A percentile compares a stretch with the other conserved stretches of the same genome.
Evolutionary conservation across 2,888 invertebrate species (phyloP).

Genomic region (Chrysolina americana): DNA sequence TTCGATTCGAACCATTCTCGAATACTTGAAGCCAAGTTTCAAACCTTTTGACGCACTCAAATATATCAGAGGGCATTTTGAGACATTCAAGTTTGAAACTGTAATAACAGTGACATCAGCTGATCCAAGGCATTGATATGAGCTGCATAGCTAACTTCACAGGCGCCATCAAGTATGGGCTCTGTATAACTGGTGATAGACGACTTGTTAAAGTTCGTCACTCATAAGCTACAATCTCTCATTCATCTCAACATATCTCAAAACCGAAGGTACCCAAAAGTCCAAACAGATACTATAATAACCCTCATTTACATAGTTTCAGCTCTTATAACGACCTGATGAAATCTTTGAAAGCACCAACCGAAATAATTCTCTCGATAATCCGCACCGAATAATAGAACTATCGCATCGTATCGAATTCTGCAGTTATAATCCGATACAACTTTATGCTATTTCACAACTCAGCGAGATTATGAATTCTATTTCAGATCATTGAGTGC

Average conservation of each 20-base stretch:
- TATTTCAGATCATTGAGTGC: slow-evolving; percentile 1
- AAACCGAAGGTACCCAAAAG: neutral
- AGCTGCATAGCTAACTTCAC: no score
- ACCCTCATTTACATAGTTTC: neutral
- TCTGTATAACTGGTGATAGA: no score
- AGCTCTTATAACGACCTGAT: neutral
- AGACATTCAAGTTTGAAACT: no score
- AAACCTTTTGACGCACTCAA: no score
- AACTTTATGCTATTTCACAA: neutral
- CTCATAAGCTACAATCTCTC: no score
- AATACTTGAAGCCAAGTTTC: no score
- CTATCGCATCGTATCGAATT: neutral
- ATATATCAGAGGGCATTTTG: no score
- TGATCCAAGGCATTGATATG: no score
- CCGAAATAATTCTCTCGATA: neutral
- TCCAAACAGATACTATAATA: neutral
- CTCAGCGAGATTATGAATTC: neutral
- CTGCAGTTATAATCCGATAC: neutral
- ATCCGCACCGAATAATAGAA: neutral
- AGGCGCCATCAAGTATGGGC: no score
- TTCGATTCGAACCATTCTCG: no score
- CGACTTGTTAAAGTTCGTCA: no score
- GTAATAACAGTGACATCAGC: no score
- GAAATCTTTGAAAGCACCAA: neutral
- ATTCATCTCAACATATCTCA: neutral